phyloP scores from a whole-genome alignment of 2,797 vertebrate species.

The Pipistrellus kuhlii region DNA sequence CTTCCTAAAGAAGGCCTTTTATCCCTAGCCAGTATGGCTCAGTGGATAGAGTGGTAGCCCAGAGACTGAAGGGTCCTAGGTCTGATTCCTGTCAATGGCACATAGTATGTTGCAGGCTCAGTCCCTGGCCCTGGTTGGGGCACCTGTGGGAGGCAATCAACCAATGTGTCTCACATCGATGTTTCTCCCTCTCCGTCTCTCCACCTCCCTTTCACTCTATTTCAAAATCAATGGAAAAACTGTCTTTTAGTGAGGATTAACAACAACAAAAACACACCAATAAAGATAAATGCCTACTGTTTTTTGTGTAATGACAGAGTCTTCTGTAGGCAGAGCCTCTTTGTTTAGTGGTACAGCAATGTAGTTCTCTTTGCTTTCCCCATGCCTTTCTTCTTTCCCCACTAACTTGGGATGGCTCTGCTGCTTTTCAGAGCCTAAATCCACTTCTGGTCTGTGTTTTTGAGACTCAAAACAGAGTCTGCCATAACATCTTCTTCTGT shows the following conservation, averaged over 20 bases:
- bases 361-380: neutral
- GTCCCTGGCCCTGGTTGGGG: no score
- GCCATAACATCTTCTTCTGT: neutral
- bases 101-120: no score
- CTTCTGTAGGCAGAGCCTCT: neutral
- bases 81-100: no score
- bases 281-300: neutral
- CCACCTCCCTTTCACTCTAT: no score
- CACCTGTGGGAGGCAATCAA: no score
- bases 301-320: neutral
- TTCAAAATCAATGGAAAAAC: no score
- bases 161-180: no score
- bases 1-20: neutral
- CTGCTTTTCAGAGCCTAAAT: neutral
- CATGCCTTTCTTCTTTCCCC: neutral
- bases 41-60: no score
- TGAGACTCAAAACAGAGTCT: slow-evolving; percentile 11
- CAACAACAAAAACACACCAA: neutral
- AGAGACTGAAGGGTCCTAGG: no score
- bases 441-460: neutral
- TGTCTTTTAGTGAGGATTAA: no score
- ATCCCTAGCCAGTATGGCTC: no score
- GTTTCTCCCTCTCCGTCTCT: no score
- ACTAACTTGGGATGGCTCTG: neutral
- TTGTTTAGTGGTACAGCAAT: neutral